Evolutionary conservation across 2,888 invertebrate species (phyloP).

Genomic region (Perizoma flavofasciatum): DNA sequence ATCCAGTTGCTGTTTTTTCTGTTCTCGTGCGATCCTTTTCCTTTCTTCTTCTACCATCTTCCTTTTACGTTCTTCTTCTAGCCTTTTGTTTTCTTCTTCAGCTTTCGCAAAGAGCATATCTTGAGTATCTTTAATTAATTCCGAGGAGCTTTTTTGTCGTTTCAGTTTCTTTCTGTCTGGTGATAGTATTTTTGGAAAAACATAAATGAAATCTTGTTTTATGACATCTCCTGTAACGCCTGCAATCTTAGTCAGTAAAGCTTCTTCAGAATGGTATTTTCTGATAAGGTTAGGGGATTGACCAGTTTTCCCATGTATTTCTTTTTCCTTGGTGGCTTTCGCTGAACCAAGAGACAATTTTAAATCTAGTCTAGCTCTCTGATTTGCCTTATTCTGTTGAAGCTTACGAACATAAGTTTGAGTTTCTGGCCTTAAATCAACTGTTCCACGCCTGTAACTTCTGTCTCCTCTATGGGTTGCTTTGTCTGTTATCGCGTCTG

Average conservation of each 20-base stretch:
- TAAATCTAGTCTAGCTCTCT: neutral
- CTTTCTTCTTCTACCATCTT: slow-evolving; percentile 33
- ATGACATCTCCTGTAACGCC: slow-evolving; percentile 18
- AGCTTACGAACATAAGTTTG: neutral
- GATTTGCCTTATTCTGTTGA: too few relatives aligned
- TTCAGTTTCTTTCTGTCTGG: slow-evolving; percentile 22
- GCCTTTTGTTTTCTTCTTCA: slow-evolving; percentile 33
- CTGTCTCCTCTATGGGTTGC: neutral
- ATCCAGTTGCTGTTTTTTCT: slow-evolving; percentile 29
- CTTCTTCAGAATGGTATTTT: slow-evolving; percentile 42
- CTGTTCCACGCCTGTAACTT: slow-evolving; percentile 1
- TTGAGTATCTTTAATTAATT: slow-evolving; percentile 56
- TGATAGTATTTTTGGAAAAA: slow-evolving; percentile 49
- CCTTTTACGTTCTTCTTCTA: slow-evolving; percentile 32
- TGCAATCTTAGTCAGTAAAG: slow-evolving; percentile 21
- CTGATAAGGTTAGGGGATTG: slow-evolving; percentile 7
- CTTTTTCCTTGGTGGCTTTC: slow-evolving; percentile 1
- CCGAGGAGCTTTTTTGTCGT: slow-evolving; percentile 51
- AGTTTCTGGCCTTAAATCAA: neutral
- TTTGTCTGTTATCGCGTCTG: neutral
- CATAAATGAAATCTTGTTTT: slow-evolving; percentile 52
- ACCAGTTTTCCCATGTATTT: slow-evolving; percentile 2
- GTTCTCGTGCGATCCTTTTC: slow-evolving; percentile 30
- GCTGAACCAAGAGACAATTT: slow-evolving; percentile 7
- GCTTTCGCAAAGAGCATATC: slow-evolving; percentile 45